Percentiles rank a stretch among this genome's conserved stretches.
Conservation (phyloP, 64 coral and sea anemone species). For the Stichodactyla mertensii region DNA sequence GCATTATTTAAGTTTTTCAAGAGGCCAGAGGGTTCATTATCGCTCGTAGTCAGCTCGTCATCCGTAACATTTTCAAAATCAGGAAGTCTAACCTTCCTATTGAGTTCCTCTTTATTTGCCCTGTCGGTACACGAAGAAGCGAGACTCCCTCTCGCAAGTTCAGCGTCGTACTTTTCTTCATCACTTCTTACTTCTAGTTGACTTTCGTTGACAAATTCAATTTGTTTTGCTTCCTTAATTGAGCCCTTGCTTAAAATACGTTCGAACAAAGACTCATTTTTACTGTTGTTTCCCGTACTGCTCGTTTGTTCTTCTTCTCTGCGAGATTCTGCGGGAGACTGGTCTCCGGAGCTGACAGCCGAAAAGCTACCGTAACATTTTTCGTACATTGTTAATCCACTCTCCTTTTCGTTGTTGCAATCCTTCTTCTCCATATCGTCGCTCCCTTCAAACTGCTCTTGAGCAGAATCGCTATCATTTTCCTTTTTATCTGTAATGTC, state of each 20-base stretch:
- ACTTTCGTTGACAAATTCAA: conserved; percentile 88
- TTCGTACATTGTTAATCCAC: conserved; percentile 69
- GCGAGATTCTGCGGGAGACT: conserved; percentile 24
- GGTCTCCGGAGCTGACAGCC: conserved; percentile 26
- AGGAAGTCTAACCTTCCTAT: conserved; percentile 56
- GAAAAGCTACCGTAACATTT: conserved; percentile 72
- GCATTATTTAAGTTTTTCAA: background rate
- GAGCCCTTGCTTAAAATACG: conserved; percentile 39
- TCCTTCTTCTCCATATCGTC: conserved; percentile 36
- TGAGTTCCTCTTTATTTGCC: conserved; percentile 27
- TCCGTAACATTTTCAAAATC: conserved; percentile 87
- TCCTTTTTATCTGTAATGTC: conserved; percentile 31
- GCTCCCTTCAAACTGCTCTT: conserved; percentile 13
- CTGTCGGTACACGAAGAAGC: background rate
- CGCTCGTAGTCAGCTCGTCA: conserved; percentile 49
- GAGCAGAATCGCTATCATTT: conserved; percentile 17
- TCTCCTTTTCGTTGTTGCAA: conserved; percentile 26
- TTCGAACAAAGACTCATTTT: conserved; percentile 51
- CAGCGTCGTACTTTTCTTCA: background rate
- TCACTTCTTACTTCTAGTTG: conserved; percentile 56
- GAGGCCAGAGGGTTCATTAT: conserved; percentile 9
- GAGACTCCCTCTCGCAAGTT: background rate
- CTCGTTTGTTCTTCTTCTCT: conserved; percentile 34
- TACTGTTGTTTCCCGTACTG: conserved; percentile 19
- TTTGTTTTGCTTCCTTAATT: conserved; percentile 63